These are phyloP conservation scores for Archegozetes longisetosus DNA, from an alignment of 1,140 invertebrate genomes.

Conservation along the genomic window DNA sequence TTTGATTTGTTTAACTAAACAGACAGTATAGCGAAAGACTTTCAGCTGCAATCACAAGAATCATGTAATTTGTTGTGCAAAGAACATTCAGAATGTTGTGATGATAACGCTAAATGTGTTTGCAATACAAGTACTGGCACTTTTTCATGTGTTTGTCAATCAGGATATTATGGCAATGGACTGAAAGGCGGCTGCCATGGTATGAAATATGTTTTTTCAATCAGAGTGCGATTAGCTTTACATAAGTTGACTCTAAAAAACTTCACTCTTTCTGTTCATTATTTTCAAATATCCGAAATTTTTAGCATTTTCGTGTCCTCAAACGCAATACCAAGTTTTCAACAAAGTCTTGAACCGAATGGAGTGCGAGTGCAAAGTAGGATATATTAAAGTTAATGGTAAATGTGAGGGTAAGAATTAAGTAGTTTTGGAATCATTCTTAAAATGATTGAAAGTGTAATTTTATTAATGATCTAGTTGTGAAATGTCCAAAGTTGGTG, in stretches of 20 bases:
- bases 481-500: constrained; percentile 40
- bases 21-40: too few relatives aligned
- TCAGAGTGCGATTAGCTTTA: too few relatives aligned
- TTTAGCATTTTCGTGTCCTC: too few relatives aligned
- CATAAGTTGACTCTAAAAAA: too few relatives aligned
- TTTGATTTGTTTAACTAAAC: too few relatives aligned
- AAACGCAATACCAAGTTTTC: constrained; percentile 34
- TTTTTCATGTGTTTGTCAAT: constrained; percentile 46
- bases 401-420: constrained; percentile 35
- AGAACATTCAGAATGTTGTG: constrained; percentile 36
- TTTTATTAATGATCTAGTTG: constrained; percentile 32
- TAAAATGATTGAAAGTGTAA: background rate
- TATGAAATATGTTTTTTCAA: constrained; percentile 28
- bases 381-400: constrained; percentile 32
- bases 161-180: constrained; percentile 48
- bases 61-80: constrained; percentile 41
- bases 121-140: constrained; percentile 50
- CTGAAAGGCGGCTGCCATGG: constrained; percentile 40
- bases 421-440: background rate
- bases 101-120: constrained; percentile 40
- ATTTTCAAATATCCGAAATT: too few relatives aligned
- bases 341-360: constrained; percentile 40
- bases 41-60: too few relatives aligned
- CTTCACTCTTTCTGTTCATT: too few relatives aligned
- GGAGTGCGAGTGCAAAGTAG: constrained; percentile 44